Evolutionary conservation across 92 coral and sea anemone species (phyloP), one percentile per base, ranked within the genome.

Genomic region (Phenganax subtilis): DNA sequence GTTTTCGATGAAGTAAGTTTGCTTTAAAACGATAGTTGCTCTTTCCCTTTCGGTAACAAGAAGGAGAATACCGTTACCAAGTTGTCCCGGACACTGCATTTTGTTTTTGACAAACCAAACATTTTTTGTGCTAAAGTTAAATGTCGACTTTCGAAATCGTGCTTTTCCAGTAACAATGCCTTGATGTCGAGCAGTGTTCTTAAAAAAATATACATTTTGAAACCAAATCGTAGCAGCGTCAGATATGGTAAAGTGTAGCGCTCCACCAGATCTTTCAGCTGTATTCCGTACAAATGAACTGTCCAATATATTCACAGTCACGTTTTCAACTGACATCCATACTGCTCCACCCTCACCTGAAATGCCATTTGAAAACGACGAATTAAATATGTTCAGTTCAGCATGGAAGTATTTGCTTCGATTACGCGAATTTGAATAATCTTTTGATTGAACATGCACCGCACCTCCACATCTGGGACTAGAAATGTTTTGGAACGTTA

Each of bases 301-400:
- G 37, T 28, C 37, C 27, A 9, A 8, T 3, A 64, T 12, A 7
- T 2, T 64, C 3, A 44, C 70, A 8, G 20, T 6, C 0, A 64
- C 27, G 70, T 64, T 57, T 47, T 27, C 20, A 10, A 29, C 54
- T n/a, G 27, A 1, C 7, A 63, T 28, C 27, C 52, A 7, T 53
- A 84, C 30, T 44, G 70, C 87, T 20, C 83, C 57, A 66, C 87
- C 87, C 6, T 6, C 47, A 11, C 17, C 15, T 17, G 69, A 76
- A 59, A 60, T 47, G 54, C 75, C 62, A 11, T 14, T 59, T 20
- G 71, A 77, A 54, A 85, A 85, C 11, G 55, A 66, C 14, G 84
- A 85, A 54, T 85, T 85, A 16, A 7, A 55, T 51, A 71, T 56
- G 9, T 29, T 0, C 27, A 76, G 28, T 15, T 15, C 56, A 30